Percentiles rank a stretch among this genome's conserved stretches.
Conservation (phyloP, 2,888 invertebrate genomes). For the Drosophila mimetica region DNA sequence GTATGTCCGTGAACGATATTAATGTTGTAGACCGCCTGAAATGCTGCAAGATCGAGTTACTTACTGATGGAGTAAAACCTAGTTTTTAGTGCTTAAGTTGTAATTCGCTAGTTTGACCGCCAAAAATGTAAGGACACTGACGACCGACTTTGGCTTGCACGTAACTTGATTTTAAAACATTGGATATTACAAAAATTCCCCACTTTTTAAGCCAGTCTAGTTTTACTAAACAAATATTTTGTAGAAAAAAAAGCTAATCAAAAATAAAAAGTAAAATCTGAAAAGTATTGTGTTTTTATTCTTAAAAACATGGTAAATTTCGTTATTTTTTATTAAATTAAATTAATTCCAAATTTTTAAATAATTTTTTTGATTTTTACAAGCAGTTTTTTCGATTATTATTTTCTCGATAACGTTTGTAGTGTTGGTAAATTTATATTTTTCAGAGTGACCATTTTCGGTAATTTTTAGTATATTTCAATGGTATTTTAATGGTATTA, state of each 20-base stretch:
- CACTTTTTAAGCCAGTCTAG: conserved; percentile 13
- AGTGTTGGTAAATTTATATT: too few relatives aligned
- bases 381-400: too few relatives aligned
- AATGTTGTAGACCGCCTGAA: conserved; percentile 33
- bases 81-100: conserved; percentile 21
- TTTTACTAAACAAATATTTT: conserved; percentile 31
- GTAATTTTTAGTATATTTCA: too few relatives aligned
- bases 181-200: conserved; percentile 3
- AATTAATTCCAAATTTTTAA: too few relatives aligned
- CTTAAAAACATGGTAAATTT: too few relatives aligned
- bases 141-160: neutral
- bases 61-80: conserved; percentile 10
- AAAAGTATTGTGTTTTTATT: conserved; percentile 15
- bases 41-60: conserved; percentile 30
- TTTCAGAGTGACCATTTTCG: too few relatives aligned
- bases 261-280: conserved; percentile 18
- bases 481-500: too few relatives aligned
- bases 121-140: conserved; percentile 23
- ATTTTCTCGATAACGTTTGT: too few relatives aligned
- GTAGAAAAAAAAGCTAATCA: conserved; percentile 29
- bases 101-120: conserved; percentile 38
- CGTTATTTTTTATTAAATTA: too few relatives aligned
- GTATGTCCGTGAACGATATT: neutral
- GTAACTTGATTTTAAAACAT: conserved; percentile 10
- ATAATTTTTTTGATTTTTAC: too few relatives aligned